Base-by-base conservation (phyloP, 2,113 vertebrate genomes). In the Hippocampus guttulatus region DNA sequence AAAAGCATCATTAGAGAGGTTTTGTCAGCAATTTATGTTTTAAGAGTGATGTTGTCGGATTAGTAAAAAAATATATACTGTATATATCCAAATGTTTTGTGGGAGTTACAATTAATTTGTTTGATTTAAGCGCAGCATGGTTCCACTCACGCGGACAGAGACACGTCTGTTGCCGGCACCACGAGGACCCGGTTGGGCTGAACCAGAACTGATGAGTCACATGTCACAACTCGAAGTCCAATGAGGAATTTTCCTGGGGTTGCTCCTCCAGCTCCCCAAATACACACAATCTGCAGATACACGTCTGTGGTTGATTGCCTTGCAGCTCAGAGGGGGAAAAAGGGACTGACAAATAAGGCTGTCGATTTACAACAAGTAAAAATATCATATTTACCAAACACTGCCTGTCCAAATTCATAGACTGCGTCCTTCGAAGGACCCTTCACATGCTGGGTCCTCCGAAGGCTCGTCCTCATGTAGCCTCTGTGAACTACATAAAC, bases 261-360 rank as follows among this genome's bases (percentile, higher is more conserved):
- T 58, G 97, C 96, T 70, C 97, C 97, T 38, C 95, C 96, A 51
- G 95, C 95, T 87, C 97, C 97, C 97, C 97, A 99, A 80, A 99
- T 96, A 84, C 96, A 99, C 69, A 98, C 94, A 49, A 98, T 96
- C 97, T 99, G 78, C 33, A 88, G 60, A 75, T 16, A 79, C 68
- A 73, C 21, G 1, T 4, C 14, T 23, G 8, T 63, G 16, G 10
- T 61, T 25, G 15, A 12, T 49, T 2, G 40, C n/a, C 2, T 68
- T 62, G 30, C 60, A 38, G 18, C 27, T 57, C 54, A 57, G 9
- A 33, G 16, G 30, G 27, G 30, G 8, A 8, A 62, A 33, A 33
- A 33, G 20, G 30, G 7, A 38, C 54, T 6, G 25, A 16, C 23
- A 25, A 25, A 23, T 30, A 27, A 7, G 1, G 54, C n/a, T n/a